Evolutionary conservation across 2,888 invertebrate species (phyloP), one percentile per base, ranked within the genome.

Genomic region (Patella caerulea): DNA sequence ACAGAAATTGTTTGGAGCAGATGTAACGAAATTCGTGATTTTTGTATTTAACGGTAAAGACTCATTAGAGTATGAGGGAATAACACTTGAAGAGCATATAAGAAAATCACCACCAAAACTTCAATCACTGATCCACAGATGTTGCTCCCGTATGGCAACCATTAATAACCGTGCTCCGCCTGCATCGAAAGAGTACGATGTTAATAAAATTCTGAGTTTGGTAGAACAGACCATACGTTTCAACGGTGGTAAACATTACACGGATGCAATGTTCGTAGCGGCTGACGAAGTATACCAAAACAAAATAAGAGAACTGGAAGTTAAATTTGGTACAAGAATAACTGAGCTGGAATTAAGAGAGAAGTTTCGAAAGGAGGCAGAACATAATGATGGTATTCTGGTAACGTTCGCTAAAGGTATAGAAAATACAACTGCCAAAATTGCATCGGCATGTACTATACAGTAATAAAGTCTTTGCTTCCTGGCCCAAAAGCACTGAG

Each of bases 41-140:
- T 71, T 81, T 19, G 56, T 81, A 7, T 81, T 81, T 55, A 79
- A 78, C 19, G 14, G 79, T 19, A 80, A 71, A 69, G 80, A 82
- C 53, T 74, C 71, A 9, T 72, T 82, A 2, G 74, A 80, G 14
- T 69, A 81, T 29, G 76, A 76, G 7, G 78, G 75, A 4, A 69
- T 59, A 54, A 76, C 79, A 14, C 19, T 82, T 11, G 72, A 79
- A 24, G 77, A 76, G 14, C 76, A 81, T 71, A 53, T 82, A 11
- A 24, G 54, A 9, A 59, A 53, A 17, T 71, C 75, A 5, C 82
- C 82, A 15, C n/a, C 53, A 52, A n/a, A 52, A 7, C 59, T 81
- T 11, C 65, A 71, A 34, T 56, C 76, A n/a, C 71, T 81, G 3
- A n/a, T 81, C 2, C 11, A 19, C 7, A 72, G 73, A 69, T 72